Evolutionary conservation across 2,797 vertebrate species (phyloP).

Genomic region (Malacoctenus gilli): DNA sequence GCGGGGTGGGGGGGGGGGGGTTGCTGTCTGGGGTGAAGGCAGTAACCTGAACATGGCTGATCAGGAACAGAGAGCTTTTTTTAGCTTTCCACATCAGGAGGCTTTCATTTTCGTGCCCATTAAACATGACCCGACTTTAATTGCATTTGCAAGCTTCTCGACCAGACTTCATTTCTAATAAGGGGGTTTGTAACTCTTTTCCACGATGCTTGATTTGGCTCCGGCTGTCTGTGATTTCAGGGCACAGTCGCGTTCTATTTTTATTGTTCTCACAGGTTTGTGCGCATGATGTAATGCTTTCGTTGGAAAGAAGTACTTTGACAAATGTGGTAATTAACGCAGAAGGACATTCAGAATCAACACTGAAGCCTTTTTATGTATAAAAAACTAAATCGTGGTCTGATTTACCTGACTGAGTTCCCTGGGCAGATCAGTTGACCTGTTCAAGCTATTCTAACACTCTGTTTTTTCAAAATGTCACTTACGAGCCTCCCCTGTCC

Average conservation of each 20-base stretch:
- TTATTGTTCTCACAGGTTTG: conserved; percentile 29
- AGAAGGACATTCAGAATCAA: background rate
- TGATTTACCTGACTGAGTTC: background rate
- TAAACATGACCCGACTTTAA: conserved; percentile 73
- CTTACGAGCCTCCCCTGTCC: no score
- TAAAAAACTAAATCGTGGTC: background rate
- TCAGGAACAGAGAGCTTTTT: conserved; percentile 48
- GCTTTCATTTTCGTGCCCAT: conserved; percentile 71
- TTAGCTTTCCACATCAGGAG: conserved; percentile 61
- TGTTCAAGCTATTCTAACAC: conserved; percentile 11
- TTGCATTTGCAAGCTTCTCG: conserved; percentile 65
- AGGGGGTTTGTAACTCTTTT: conserved; percentile 44
- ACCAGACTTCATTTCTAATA: conserved; percentile 63
- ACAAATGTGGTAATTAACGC: conserved; percentile 17
- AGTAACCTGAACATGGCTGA: conserved; percentile 54
- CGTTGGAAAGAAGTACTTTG: conserved; percentile 8
- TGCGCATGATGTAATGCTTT: conserved; percentile 18
- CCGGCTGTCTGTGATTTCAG: conserved; percentile 24
- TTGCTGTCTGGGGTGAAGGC: conserved; percentile 35
- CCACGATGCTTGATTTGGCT: conserved; percentile 46
- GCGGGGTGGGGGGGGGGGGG: background rate
- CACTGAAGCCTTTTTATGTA: conserved; percentile 10
- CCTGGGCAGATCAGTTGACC: conserved; percentile 5
- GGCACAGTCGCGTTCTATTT: conserved; percentile 13
- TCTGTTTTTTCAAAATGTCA: no score